These are phyloP conservation scores for Tethea ocularis DNA, from an alignment of 2,888 invertebrate species.

Conservation along the genomic window DNA sequence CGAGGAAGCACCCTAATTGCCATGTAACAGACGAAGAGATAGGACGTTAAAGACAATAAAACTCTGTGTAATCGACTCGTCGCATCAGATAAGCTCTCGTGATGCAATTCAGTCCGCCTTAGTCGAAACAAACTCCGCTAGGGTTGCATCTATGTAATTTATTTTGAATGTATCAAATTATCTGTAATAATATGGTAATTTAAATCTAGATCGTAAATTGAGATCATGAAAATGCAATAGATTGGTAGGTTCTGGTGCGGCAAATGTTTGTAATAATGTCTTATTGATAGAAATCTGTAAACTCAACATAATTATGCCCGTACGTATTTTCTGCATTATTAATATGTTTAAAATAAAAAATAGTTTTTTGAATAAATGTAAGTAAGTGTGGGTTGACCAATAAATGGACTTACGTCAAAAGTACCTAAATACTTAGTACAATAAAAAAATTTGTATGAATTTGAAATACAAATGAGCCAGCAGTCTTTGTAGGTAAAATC, in stretches of 20 bases:
- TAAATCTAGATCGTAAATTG: slow-evolving; percentile 1
- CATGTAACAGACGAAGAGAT: slow-evolving; percentile 32
- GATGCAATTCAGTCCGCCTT: slow-evolving; percentile 44
- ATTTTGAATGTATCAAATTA: not conserved
- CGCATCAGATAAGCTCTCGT: slow-evolving; percentile 49
- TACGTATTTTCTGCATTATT: not conserved
- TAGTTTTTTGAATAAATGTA: not conserved
- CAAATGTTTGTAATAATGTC: not conserved
- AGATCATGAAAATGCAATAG: not conserved
- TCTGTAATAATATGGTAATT: not conserved
- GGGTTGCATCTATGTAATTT: slow-evolving; percentile 14
- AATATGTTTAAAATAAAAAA: not conserved
- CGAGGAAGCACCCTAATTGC: slow-evolving; percentile 31
- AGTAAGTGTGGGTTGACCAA: too few relatives aligned
- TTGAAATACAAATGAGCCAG: not conserved
- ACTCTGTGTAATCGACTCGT: slow-evolving; percentile 47
- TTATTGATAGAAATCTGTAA: not conserved
- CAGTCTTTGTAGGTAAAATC: not conserved
- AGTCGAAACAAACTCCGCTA: slow-evolving; percentile 6
- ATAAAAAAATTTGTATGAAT: not conserved
- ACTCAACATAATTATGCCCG: not conserved
- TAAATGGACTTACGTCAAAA: too few relatives aligned
- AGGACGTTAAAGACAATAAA: slow-evolving; percentile 45
- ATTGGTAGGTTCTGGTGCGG: not conserved
- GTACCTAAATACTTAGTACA: not conserved